Base-by-base conservation (phyloP, 2,113 vertebrate genomes). In the Pollachius pollachius region DNA sequence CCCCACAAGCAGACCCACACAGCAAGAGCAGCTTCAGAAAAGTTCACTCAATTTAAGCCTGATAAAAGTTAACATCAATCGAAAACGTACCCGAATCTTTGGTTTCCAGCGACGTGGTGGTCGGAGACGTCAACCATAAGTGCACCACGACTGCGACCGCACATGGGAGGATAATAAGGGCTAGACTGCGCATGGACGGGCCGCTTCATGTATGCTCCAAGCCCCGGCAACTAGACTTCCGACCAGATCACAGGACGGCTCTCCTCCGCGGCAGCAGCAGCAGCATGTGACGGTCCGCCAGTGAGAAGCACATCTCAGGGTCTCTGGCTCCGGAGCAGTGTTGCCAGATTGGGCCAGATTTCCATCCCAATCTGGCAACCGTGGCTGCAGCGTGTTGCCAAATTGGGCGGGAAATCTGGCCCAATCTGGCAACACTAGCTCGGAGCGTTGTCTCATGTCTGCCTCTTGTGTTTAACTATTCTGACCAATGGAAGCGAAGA, bases 181-280 rank as follows among this genome's bases (percentile, higher is more conserved):
- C 88, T 88, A 94, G 93, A 88, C 92, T 95, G 90, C 94, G 94
- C 96, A 96, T 96, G 94, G 95, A 95, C 91, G 85, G 81, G 86
- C 81, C 79, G 77, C 90, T 90, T 81, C 79, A 83, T 78, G 76
- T 75, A 76, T 72, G 58, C 52, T 73, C 81, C 70, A 73, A 80
- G 30, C 74, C 56, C 87, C 78, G 82, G 85, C 81, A 75, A 68
- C 19, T 58, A 8, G 62, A 41, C 15, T 13, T 5, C 7, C 16
- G 7, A 13, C 21, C 57, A 25, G 30, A 78, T 68, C 76, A 69
- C 67, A 70, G 57, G 64, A 72, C 2, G 54, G n/a, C 54, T 57
- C 54, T 5, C 15, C 54, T 52, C 52, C 52, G 52, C 52, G 8
- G 71, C 80, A 70, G 80, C 82, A 68, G 57, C 75, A 78, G 81